Conservation (phyloP, 2,113 vertebrate species). For the Hypocryptadius cinnamomeus region DNA sequence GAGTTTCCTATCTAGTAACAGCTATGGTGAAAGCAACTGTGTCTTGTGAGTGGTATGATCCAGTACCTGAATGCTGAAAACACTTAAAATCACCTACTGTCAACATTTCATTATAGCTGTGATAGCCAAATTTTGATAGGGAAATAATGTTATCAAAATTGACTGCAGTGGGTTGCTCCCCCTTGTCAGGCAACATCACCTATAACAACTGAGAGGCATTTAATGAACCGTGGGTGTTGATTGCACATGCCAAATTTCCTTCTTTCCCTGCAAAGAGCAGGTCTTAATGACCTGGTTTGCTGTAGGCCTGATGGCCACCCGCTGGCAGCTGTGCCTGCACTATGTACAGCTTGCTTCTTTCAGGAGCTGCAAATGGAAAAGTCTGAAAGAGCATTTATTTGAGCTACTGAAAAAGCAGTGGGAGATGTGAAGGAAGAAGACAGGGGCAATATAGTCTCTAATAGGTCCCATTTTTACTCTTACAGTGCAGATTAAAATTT, state of each 20-base stretch:
- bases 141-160: slow-evolving; percentile 10
- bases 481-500: not conserved
- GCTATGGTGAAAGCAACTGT: not conserved
- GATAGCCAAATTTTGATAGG: not conserved
- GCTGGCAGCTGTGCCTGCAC: fast-evolving
- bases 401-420: not conserved
- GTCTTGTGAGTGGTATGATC: not conserved
- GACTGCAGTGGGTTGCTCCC: not conserved
- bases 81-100: not conserved
- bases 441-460: not conserved
- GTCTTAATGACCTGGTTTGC: not conserved
- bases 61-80: not conserved
- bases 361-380: not conserved
- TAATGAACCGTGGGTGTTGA: not conserved
- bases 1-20: not conserved
- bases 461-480: not conserved
- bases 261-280: not conserved
- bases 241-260: not conserved
- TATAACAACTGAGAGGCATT: not conserved
- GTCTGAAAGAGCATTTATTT: not conserved
- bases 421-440: not conserved
- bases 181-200: not conserved
- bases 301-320: not conserved
- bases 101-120: not conserved
- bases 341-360: not conserved